Evolutionary conservation across 2,888 invertebrate genomes (phyloP), one percentile per base, ranked within the genome.

Genomic region (Microctonus aethiopoides): DNA sequence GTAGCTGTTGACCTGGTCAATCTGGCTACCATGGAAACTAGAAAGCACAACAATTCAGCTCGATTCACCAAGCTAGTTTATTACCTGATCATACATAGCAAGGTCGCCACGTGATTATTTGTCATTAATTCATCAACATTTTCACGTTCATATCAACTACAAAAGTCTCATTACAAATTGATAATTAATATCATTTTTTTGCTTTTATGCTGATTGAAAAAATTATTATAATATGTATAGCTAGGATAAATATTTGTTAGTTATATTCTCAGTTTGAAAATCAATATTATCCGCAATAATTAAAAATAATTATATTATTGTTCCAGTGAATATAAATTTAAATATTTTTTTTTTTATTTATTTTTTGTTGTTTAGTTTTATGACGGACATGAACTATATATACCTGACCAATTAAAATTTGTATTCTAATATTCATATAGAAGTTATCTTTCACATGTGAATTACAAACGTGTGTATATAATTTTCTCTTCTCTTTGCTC

Each of bases 1-100:
- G 79, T 79, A 72, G 74, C 82, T 7, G 46, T 77, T 85, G 86
- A 86, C 85, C 85, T 83, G 86, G 85, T 86, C 86, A 85, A 76
- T 81, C 78, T 83, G 7, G 76, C 65, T 81, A 64, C 81, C 81
- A 82, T 82, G 81, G 85, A 79, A 82, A 86, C 86, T 76, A 67
- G 72, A 73, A 78, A 77, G 68, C 84, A 83, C 83, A 84, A 84
- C 84, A 83, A 74, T 74, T 72, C 65, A 70, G 73, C 72, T 72
- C 56, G 54, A 54, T 52, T 54, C 10, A 54, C 39, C 10, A 16
- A 36, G 39, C 54, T 41, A 20, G 72, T 73, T 24, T 76, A 78
- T 79, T 79, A 78, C 75, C 74, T 71, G 76, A 80, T 80, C 75
- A 77, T 6, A 46, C 80, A 78, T 76, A 80, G 68, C 83, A 84